Conservation (phyloP, 1,140 invertebrate genomes). For the Araneus ventricosus region DNA sequence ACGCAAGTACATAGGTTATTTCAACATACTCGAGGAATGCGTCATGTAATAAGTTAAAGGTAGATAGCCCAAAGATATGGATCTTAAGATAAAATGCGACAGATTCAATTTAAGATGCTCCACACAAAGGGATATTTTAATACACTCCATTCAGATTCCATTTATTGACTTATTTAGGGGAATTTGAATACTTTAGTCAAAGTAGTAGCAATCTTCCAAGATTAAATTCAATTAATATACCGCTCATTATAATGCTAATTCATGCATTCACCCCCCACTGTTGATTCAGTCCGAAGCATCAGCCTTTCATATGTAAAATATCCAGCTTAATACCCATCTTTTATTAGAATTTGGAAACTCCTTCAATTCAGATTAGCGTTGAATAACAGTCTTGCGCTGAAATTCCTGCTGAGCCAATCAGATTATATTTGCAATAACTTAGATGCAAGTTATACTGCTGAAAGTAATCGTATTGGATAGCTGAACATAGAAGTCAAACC, state of each 20-base stretch:
- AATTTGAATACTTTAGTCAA: neutral
- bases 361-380: neutral
- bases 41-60: too few species aligned
- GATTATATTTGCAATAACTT: conserved; percentile 9
- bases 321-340: neutral
- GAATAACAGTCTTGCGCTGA: neutral
- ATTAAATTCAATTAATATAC: conserved; percentile 12
- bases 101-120: too few species aligned
- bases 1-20: neutral
- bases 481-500: too few species aligned
- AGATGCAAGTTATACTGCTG: neutral
- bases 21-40: too few species aligned
- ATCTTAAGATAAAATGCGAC: too few species aligned
- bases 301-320: neutral
- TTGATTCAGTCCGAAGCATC: neutral
- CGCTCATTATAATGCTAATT: neutral
- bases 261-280: neutral
- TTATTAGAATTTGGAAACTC: neutral
- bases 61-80: too few species aligned
- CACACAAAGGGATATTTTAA: too few species aligned
- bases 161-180: neutral
- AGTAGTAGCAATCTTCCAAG: neutral
- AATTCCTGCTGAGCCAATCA: neutral
- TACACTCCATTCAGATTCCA: neutral
- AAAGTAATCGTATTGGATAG: neutral